Base-by-base conservation (phyloP, 2,797 vertebrate species). In the Cygnus olor region DNA sequence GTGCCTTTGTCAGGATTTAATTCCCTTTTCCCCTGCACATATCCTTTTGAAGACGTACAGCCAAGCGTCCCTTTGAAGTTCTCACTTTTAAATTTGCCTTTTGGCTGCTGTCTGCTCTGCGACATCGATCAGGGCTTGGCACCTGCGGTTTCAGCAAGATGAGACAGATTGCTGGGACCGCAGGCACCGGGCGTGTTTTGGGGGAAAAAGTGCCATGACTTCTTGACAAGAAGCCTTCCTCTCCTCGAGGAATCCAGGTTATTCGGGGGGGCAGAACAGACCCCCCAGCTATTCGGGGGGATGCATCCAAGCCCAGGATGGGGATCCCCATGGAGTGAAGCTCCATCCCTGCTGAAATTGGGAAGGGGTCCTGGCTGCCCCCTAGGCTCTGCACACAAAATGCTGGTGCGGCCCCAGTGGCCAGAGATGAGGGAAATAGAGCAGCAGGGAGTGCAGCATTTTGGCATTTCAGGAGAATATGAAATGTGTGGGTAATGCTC, bases 361-460 rank as follows among this genome's bases (percentile, higher is more conserved):
- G 51, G 72, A 76, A 61, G 69, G 20, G 6, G 27, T 25, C 18
- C 45, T 81, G 70, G 68, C 42, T 9, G 27, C 27, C 51, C 38
- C 61, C 4, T 0, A 51, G 87, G 34, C 53, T 74, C 47, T 28
- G 34, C 40, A 32, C 38, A 38, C 27, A 53, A 53, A 89, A 40
- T 16, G 14, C 13, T 0, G 0, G 21, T 25, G 4, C 0, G 0
- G 63, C 32, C 60, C 22, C 57, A 51, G 1, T 56, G 32, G 38
- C 77, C 42, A 49, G 49, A 25, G 49, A 49, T 0, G 2, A 2
- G 11, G 47, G 17, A 72, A 34, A 8, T 2, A n/a, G 3, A 47
- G 27, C 44, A 76, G 27, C 3, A 13, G 74, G 51, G 13, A 90
- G 34, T 57, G 47, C 10, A 58, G 42, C n/a, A 49, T 49, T 49